phyloP scores from a whole-genome alignment of 2,797 vertebrate species.

The Oreochromis mossambicus region DNA sequence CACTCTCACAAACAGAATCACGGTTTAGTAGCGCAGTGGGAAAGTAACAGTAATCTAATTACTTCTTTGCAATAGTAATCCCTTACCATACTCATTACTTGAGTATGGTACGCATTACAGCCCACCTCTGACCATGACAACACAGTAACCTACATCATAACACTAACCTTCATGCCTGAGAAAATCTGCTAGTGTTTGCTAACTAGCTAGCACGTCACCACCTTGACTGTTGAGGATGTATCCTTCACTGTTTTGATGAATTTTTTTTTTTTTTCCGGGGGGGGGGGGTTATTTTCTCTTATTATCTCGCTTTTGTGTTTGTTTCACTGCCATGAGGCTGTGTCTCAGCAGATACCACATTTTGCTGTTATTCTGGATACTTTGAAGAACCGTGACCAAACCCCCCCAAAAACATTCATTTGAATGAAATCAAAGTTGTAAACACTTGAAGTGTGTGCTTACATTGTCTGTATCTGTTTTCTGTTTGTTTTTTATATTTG shows the following conservation, averaged over 20 bases:
- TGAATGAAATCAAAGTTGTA: background rate
- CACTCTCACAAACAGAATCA: background rate
- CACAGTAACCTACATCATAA: background rate
- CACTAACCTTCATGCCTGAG: background rate
- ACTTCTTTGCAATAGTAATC: background rate
- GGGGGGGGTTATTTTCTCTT: rapidly evolving
- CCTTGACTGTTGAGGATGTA: background rate
- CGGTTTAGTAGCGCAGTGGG: background rate
- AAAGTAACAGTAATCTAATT: background rate
- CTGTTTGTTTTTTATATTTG: background rate
- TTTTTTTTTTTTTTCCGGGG: no score
- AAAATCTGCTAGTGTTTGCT: background rate
- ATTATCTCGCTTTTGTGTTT: background rate
- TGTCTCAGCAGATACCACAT: background rate
- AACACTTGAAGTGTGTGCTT: background rate
- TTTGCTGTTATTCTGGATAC: background rate
- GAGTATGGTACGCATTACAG: background rate
- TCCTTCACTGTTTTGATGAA: background rate
- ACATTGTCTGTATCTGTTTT: background rate
- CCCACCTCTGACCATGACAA: background rate
- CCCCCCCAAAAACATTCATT: background rate
- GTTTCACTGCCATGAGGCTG: background rate
- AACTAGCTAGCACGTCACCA: background rate
- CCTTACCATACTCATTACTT: background rate
- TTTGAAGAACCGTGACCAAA: background rate